Conservation (phyloP, 1,140 invertebrate genomes). For the Eueides isabella region DNA sequence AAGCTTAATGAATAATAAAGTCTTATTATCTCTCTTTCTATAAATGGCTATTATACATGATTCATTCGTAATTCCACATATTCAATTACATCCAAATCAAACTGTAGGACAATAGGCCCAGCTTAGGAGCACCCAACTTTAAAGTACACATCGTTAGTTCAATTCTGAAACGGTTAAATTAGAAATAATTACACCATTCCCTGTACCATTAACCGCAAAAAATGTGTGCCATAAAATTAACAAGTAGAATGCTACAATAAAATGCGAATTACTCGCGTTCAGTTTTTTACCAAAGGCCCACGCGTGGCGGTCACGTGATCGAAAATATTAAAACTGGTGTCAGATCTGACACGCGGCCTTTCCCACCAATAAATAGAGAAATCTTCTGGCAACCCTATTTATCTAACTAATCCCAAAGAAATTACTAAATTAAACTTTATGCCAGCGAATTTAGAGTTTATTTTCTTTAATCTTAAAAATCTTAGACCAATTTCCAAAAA, state of each 20-base stretch:
- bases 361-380: slow-evolving; percentile 81
- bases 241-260: slow-evolving; percentile 75
- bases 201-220: slow-evolving; percentile 57
- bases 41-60: not conserved
- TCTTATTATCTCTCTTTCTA: not conserved
- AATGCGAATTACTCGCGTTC: slow-evolving; percentile 72
- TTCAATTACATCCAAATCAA: not conserved
- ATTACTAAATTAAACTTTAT: too few relatives aligned
- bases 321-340: slow-evolving; percentile 82
- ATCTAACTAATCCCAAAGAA: slow-evolving; percentile 35
- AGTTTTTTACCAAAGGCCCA: slow-evolving; percentile 78
- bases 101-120: not conserved
- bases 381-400: slow-evolving; percentile 65
- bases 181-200: slow-evolving; percentile 53
- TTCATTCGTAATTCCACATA: not conserved
- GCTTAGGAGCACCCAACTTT: slow-evolving; percentile 13
- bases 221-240: slow-evolving; percentile 67
- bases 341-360: slow-evolving; percentile 79
- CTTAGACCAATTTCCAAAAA: not conserved
- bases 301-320: slow-evolving; percentile 69
- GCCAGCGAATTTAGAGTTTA: slow-evolving; percentile 39
- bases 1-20: not conserved
- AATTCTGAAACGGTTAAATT: slow-evolving; percentile 58
- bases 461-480: not conserved
- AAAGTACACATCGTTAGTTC: slow-evolving; percentile 41